Percentiles rank a stretch among this genome's conserved stretches.
Evolutionary conservation across 2,113 vertebrate genomes (phyloP).

Genomic region (Puffinus mauretanicus): DNA sequence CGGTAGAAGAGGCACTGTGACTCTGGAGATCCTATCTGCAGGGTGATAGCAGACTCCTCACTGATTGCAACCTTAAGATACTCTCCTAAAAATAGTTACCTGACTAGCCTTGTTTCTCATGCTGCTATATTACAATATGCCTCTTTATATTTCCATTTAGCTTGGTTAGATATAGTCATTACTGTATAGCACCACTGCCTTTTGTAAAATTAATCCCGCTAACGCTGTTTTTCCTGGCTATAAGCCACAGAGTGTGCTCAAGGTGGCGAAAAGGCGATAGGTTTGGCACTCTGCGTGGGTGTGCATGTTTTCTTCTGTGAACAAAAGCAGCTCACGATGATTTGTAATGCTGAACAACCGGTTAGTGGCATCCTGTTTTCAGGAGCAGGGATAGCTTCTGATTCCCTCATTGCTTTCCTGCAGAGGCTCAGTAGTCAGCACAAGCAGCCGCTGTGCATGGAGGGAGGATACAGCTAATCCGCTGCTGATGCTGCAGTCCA

Average conservation of each 20-base stretch:
- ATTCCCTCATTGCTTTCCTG: neutral
- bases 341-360: neutral
- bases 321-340: neutral
- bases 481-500: neutral
- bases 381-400: neutral
- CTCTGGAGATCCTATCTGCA: neutral
- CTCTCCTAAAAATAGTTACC: neutral
- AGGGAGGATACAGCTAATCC: neutral
- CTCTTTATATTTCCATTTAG: neutral
- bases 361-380: neutral
- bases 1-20: neutral
- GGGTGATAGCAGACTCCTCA: neutral
- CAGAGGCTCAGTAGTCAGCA: neutral
- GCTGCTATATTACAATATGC: neutral
- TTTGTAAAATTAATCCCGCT: neutral
- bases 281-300: neutral
- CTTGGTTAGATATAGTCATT: neutral
- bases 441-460: rapidly evolving
- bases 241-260: neutral
- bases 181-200: neutral
- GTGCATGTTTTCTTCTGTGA: neutral
- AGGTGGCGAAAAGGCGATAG: neutral
- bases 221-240: neutral
- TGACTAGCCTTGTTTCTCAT: neutral
- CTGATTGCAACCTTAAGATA: neutral